Evolutionary conservation across 2,113 vertebrate species (phyloP), one percentile per base, ranked within the genome.

Genomic region (Thinocorus orbignyianus): DNA sequence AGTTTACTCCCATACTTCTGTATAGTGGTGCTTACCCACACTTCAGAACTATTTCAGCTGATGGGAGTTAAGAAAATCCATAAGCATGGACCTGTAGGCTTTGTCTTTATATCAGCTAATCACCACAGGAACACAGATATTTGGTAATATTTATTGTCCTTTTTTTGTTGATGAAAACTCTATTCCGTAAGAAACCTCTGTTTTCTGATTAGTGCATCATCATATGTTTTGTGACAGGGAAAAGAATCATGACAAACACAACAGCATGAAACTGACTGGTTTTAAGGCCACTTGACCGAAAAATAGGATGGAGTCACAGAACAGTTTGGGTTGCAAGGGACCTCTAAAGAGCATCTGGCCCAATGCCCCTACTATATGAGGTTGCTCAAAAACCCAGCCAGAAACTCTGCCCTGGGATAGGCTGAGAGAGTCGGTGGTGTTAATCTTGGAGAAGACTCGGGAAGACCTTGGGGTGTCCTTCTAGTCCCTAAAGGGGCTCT

Each of bases 1-100:
- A 7, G 15, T 23, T 39, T 4, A 19, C n/a, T 55, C 5, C 39
- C 0, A 0, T 17, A 10, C 19, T 54, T 74, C 55, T 2, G 0
- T 54, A n/a, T n/a, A 37, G 23, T 10, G 2, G 22, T 64, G 22
- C 9, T 58, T 48, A 15, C 31, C 69, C 16, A 23, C 28, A 30
- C 11, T 69, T 74, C 23, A 42, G 25, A 87, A 8, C 31, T 39
- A 25, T 18, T 33, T 49, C 37, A 65, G n/a, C 42, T 54, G 31
- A 52, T 48, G 14, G 46, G 17, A n/a, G 58, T 48, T 52, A 31
- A 73, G 54, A 55, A 78, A 66, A 81, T 54, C 31, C 10, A 5
- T 19, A 72, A 25, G 15, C 22, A 15, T 33, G 19, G 18, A 31
- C 52, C 39, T 72, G 7, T n/a, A 33, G 41, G n/a, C 35, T 81